phyloP scores from a whole-genome alignment of 2,888 invertebrate species.

The Epinotia ramella region DNA sequence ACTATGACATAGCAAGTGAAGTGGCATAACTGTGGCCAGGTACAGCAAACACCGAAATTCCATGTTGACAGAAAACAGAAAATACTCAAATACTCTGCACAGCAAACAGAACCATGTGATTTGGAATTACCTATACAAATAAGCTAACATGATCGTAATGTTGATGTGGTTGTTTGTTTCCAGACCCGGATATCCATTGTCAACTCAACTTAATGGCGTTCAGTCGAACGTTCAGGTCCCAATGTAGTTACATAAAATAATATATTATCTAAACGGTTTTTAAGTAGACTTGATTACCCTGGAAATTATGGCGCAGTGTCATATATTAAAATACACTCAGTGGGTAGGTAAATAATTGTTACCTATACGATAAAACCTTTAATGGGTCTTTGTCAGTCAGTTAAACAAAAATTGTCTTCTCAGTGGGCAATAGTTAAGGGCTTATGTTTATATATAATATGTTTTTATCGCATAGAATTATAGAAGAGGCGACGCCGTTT shows the following conservation, averaged over 20 bases:
- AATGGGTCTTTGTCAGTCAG: no score
- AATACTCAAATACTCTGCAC: slow-evolving; percentile 20
- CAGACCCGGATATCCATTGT: slow-evolving; percentile 20
- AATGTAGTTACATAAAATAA: slow-evolving; percentile 2
- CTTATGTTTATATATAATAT: no score
- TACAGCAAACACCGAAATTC: slow-evolving; percentile 17
- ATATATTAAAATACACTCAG: no score
- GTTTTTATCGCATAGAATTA: no score
- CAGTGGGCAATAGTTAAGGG: no score
- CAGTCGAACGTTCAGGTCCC: background rate
- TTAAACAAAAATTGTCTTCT: no score
- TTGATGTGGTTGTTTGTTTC: background rate
- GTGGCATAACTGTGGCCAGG: slow-evolving; percentile 12
- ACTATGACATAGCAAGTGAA: slow-evolving; percentile 13
- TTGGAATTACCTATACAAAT: slow-evolving; percentile 23
- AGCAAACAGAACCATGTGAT: slow-evolving; percentile 19
- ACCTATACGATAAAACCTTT: no score
- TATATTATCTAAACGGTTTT: slow-evolving; percentile 25
- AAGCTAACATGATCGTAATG: slow-evolving; percentile 26
- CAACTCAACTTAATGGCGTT: slow-evolving; percentile 8
- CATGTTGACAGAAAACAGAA: slow-evolving; percentile 28
- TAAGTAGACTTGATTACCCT: slow-evolving; percentile 12
- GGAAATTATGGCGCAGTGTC: background rate
- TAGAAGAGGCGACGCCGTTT: no score
- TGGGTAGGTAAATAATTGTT: background rate